Evolutionary conservation across 2,888 invertebrate species (phyloP).

Genomic region (Pseudococcus longispinus): DNA sequence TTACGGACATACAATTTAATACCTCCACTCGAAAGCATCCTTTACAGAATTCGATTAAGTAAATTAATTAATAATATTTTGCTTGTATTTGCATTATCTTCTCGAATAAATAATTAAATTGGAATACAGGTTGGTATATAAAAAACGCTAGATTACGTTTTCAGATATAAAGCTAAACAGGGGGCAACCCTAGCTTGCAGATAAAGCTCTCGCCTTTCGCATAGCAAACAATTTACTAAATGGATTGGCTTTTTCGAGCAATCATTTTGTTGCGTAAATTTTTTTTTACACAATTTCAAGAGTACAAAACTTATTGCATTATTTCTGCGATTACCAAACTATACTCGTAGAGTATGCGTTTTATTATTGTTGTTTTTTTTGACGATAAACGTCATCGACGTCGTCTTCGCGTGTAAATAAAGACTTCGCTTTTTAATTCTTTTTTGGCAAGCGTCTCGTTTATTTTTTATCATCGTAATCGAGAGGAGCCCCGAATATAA

Average conservation of each 20-base stretch:
- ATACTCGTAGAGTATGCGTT: neutral
- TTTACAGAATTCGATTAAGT: neutral
- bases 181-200: neutral
- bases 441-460: conserved; percentile 7
- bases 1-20: too few relatives aligned
- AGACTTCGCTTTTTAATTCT: conserved; percentile 7
- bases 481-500: neutral
- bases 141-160: neutral
- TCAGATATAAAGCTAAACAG: neutral
- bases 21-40: too few relatives aligned
- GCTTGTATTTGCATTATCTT: too few relatives aligned
- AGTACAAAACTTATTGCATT: neutral
- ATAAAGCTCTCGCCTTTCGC: neutral
- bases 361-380: neutral
- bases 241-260: neutral
- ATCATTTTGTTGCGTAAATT: neutral
- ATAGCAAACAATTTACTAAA: neutral
- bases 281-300: neutral
- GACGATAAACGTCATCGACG: neutral
- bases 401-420: neutral
- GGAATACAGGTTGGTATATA: neutral
- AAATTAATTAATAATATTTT: neutral
- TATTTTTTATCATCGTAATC: neutral
- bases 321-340: neutral
- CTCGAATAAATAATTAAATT: neutral